A percentile compares a stretch with the other conserved stretches of the same genome.
phyloP scores from a whole-genome alignment of 2,113 vertebrate species.

The Lates calcarifer region DNA sequence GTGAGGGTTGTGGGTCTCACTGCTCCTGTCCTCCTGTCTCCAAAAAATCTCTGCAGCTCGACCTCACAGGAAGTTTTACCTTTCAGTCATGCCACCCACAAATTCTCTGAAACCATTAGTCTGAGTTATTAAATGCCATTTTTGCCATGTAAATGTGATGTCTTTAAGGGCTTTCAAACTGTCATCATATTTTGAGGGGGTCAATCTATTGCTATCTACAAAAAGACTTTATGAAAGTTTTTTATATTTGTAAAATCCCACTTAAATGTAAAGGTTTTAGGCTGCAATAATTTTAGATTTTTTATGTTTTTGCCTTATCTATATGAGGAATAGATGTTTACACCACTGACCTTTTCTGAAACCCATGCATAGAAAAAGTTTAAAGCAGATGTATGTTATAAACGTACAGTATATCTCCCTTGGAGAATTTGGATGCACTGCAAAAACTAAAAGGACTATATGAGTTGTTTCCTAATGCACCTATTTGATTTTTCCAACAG shows the following conservation, averaged over 20 bases:
- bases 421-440: not conserved
- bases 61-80: constrained; percentile 63
- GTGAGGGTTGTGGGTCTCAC: constrained; percentile 43
- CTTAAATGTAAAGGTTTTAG: not conserved
- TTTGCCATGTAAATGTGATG: not conserved
- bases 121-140: not conserved
- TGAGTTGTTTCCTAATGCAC: constrained; percentile 17
- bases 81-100: constrained; percentile 74
- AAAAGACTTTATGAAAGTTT: not conserved
- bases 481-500: constrained; percentile 66
- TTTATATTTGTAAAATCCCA: not conserved
- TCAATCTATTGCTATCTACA: not conserved
- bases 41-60: constrained; percentile 41
- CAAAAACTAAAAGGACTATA: not conserved
- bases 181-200: no score
- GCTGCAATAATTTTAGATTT: not conserved
- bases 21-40: constrained; percentile 45
- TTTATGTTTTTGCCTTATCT: not conserved
- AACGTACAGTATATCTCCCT: not conserved
- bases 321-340: not conserved
- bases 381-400: not conserved
- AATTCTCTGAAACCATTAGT: constrained; percentile 31
- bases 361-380: not conserved
- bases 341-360: not conserved
- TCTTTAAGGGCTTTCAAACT: not conserved